Conservation (phyloP, 2,888 invertebrate genomes). For the Hypercompe scribonia region DNA sequence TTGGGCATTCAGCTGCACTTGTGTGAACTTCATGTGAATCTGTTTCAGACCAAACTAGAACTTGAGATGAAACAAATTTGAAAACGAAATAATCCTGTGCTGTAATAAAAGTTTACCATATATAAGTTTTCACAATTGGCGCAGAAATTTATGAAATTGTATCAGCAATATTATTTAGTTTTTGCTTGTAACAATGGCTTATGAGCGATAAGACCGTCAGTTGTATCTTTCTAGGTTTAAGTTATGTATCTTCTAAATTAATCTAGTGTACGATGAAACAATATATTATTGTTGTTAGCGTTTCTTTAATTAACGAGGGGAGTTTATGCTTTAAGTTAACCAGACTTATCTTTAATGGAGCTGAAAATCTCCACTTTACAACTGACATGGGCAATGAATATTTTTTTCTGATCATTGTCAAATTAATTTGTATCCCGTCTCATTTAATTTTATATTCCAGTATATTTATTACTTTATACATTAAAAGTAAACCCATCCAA, state of each 20-base stretch:
- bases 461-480: not conserved
- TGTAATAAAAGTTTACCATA: not conserved
- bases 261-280: no score
- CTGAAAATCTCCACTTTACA: not conserved
- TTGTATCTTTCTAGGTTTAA: no score
- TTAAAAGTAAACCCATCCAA: not conserved
- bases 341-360: not conserved
- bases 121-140: not conserved
- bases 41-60: constrained; percentile 8
- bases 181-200: not conserved
- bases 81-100: constrained; percentile 5
- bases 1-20: constrained; percentile 21
- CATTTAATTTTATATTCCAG: not conserved
- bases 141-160: not conserved
- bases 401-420: not conserved
- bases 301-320: no score
- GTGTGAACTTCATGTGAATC: constrained; percentile 14
- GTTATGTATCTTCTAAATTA: no score
- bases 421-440: not conserved
- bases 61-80: constrained; percentile 17
- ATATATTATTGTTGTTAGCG: no score
- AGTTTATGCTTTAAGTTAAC: not conserved
- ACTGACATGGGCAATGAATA: not conserved
- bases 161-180: not conserved
- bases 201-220: no score